Conservation (phyloP, 2,797 vertebrate species). For the Sebastes minor region DNA sequence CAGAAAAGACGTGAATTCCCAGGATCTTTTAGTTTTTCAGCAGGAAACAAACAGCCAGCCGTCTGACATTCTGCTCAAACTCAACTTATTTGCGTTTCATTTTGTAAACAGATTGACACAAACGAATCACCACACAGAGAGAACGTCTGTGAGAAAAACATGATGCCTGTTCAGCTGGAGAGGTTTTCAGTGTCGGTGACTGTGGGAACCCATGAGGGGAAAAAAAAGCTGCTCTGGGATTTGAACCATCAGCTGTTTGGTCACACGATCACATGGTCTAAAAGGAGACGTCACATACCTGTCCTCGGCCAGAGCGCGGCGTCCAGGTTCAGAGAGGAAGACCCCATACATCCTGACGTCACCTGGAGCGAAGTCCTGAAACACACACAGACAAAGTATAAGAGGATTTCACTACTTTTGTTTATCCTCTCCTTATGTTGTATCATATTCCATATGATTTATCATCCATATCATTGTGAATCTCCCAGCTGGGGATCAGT, state of each 20-base stretch:
- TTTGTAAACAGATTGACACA: not conserved
- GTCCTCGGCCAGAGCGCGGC: slow-evolving; percentile 57
- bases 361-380: slow-evolving; percentile 82
- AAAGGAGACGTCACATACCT: slow-evolving; percentile 71
- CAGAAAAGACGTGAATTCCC: slow-evolving; percentile 15
- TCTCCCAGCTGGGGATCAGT: not conserved
- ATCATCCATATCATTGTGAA: not conserved
- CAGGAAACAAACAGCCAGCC: slow-evolving; percentile 3
- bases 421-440: not conserved
- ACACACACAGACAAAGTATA: slow-evolving; percentile 39
- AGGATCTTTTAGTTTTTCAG: not conserved
- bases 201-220: not conserved
- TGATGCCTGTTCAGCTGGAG: not conserved
- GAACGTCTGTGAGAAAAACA: not conserved
- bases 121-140: not conserved
- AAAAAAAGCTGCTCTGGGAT: not conserved
- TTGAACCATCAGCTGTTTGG: not conserved
- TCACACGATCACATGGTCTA: not conserved
- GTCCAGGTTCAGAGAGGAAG: slow-evolving; percentile 71
- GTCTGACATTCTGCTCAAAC: not conserved
- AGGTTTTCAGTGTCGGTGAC: not conserved
- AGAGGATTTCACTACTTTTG: not conserved
- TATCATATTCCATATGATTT: not conserved
- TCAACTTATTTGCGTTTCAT: not conserved
- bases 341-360: slow-evolving; percentile 71